These are phyloP conservation scores for Parthenolecanium corni DNA, from an alignment of 2,888 invertebrate species.

Conservation along the genomic window DNA sequence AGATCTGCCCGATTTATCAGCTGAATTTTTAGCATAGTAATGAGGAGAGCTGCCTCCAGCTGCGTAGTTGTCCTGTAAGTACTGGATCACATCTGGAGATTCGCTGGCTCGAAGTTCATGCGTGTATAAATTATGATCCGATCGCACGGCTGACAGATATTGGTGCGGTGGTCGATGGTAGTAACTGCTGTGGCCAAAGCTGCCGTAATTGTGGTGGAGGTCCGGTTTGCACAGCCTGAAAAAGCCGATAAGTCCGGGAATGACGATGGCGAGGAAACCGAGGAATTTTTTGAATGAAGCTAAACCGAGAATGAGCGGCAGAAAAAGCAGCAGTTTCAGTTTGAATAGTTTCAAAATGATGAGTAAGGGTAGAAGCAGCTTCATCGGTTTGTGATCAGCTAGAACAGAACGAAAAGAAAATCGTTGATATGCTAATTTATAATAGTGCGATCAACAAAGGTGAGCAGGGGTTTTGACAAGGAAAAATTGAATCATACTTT, in stretches of 20 bases:
- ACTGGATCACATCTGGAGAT: slow-evolving; percentile 27
- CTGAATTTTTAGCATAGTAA: slow-evolving; percentile 10
- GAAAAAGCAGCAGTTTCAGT: slow-evolving; percentile 64
- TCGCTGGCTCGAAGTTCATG: slow-evolving; percentile 10
- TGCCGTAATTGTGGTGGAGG: slow-evolving; percentile 42
- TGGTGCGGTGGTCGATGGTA: slow-evolving; percentile 49
- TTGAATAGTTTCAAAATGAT: slow-evolving; percentile 73
- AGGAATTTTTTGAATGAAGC: slow-evolving; percentile 76
- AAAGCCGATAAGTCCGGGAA: slow-evolving; percentile 72
- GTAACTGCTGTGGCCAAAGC: slow-evolving; percentile 39
- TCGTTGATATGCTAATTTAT: too few species aligned
- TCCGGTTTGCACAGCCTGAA: slow-evolving; percentile 56
- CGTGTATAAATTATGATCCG: slow-evolving; percentile 36
- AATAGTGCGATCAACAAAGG: too few species aligned
- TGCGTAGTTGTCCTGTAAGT: slow-evolving; percentile 31
- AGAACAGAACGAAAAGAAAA: slow-evolving; percentile 5
- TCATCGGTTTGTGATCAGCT: slow-evolving; percentile 51
- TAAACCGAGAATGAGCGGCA: slow-evolving; percentile 69
- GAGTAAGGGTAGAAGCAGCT: slow-evolving; percentile 68
- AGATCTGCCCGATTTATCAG: slow-evolving; percentile 4
- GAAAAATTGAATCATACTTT: too few species aligned
- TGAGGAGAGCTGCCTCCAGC: background rate
- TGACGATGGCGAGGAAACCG: slow-evolving; percentile 63
- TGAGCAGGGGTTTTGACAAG: too few species aligned
- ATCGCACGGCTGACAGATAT: slow-evolving; percentile 47